A percentile compares a stretch with the other conserved stretches of the same genome.
phyloP scores from a whole-genome alignment of 2,888 invertebrate species.

The Ganaspis brasiliensis region DNA sequence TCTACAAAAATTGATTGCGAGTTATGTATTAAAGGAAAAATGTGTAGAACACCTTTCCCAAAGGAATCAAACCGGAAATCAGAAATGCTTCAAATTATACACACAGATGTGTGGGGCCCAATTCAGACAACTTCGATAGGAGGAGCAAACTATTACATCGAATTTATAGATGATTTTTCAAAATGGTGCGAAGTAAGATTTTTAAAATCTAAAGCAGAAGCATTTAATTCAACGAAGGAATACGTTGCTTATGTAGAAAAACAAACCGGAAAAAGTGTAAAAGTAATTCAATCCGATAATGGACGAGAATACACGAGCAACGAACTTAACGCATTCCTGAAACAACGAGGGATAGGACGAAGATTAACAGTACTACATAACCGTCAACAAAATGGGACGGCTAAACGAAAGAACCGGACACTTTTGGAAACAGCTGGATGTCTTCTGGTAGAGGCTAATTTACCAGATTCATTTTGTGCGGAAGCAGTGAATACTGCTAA shows the following conservation, averaged over 20 bases:
- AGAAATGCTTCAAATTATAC: slow-evolving; percentile 22
- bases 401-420: slow-evolving; percentile 66
- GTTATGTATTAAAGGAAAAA: slow-evolving; percentile 30
- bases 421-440: slow-evolving; percentile 58
- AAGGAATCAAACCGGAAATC: slow-evolving; percentile 9
- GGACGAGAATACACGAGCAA: slow-evolving; percentile 2
- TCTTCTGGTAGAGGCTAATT: slow-evolving; percentile 39
- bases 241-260: not conserved
- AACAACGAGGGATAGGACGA: slow-evolving; percentile 11
- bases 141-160: slow-evolving; percentile 58
- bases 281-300: slow-evolving; percentile 27
- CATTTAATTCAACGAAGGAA: slow-evolving; percentile 2
- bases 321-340: slow-evolving; percentile 10
- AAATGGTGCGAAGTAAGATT: slow-evolving; percentile 13
- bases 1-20: slow-evolving; percentile 11
- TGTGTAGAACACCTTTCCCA: slow-evolving; percentile 32
- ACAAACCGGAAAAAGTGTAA: not conserved
- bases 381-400: slow-evolving; percentile 69
- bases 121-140: slow-evolving; percentile 56
- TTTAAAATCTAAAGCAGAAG: slow-evolving; percentile 15
- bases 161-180: slow-evolving; percentile 64
- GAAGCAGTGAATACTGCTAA: slow-evolving; percentile 50
- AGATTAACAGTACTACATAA: slow-evolving; percentile 63
- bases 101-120: too few relatives aligned
- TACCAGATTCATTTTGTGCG: slow-evolving; percentile 48